Base-by-base conservation (phyloP, 64 coral and sea anemone genomes). In the Acropora tenuis region DNA sequence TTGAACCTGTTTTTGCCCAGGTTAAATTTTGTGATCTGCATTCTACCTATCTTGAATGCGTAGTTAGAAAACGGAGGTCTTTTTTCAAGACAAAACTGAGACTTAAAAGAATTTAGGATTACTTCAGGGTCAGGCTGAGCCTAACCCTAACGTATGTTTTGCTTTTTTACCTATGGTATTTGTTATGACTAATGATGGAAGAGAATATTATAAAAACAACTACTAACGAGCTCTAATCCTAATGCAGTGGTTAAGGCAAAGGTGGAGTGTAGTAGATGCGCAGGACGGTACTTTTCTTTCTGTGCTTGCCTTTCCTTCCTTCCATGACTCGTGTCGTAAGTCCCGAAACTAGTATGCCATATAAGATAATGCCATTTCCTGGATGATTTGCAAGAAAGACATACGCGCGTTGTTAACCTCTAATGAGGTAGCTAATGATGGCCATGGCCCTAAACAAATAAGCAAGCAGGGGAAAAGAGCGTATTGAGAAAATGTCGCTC, bases 1-100 rank as follows among this genome's bases (percentile, higher is more conserved):
- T 68, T 68, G 63, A 68, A 68, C 63, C 63, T 68, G 63, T 68
- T 68, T 68, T 68, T 68, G 17, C 63, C 63, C 63, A 68, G 17
- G 63, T 68, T 68, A 68, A 68, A 68, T 68, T 13, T 68, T 3
- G 63, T 68, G 63, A 68, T 68, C 63, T 15, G 63, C 3, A 68
- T 68, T 68, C 63, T 68, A 68, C 63, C 63, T 68, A 68, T 3
- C 12, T 68, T 68, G 63, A 68, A 68, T 68, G 63, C 7, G 63
- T 68, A 68, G 12, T 68, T 15, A 68, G 63, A 68, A 15, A 9
- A 68, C 63, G 63, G 17, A 68, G 17, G 63, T 0, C 17, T 68
- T 16, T 13, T 15, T 55, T 55, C 30, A 59, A 59, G 55, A 59
- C 55, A 7, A 59, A 59, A 59, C 12, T 59, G 12, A 59, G 55